Base-by-base conservation (phyloP, 2,113 vertebrate genomes). In the Todiramphus chloris region DNA sequence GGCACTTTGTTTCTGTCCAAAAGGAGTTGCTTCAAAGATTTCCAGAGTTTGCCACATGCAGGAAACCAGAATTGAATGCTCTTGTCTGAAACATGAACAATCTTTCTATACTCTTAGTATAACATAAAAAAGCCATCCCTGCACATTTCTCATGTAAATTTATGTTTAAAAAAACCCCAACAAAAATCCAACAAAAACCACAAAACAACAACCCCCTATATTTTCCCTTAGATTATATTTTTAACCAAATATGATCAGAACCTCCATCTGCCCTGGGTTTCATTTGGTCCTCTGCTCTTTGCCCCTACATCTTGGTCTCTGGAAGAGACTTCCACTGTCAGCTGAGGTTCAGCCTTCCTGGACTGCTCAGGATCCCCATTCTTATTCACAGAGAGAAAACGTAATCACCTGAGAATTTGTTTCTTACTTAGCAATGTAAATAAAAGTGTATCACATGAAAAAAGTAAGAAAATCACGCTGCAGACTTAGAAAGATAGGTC, bases 201-300 rank as follows among this genome's bases (percentile, higher is more conserved):
- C 56, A 17, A 31, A 31, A 59, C 31, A 19, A 6, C 2, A 7
- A 9, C 6, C 20, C 9, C 4, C 6, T 8, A 1, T 5, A 20
- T 14, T 51, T 89, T 68, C 16, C 20, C 7, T 87, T 48, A 37
- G 9, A 77, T 11, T 46, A 4, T 14, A 30, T 18, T 93, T 83
- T 64, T 33, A 68, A 81, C 8, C 17, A 51, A 78, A 35, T 48
- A 10, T 5, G 6, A 50, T 60, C 31, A 63, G 37, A 69, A 31
- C 13, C 5, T 35, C 53, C 60, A 11, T 31, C 51, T 43, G 5
- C 11, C 44, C 10, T 31, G 6, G 2, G 10, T 72, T 91, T 79
- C 46, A 33, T 28, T 37, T 48, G 12, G 5, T 8, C 12, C 5
- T 89, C 17, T 51, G 25, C 7, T 87, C 31, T 78, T 78, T 83